Conservation (phyloP, 2,113 vertebrate species). For the Phainopepla nitens region DNA sequence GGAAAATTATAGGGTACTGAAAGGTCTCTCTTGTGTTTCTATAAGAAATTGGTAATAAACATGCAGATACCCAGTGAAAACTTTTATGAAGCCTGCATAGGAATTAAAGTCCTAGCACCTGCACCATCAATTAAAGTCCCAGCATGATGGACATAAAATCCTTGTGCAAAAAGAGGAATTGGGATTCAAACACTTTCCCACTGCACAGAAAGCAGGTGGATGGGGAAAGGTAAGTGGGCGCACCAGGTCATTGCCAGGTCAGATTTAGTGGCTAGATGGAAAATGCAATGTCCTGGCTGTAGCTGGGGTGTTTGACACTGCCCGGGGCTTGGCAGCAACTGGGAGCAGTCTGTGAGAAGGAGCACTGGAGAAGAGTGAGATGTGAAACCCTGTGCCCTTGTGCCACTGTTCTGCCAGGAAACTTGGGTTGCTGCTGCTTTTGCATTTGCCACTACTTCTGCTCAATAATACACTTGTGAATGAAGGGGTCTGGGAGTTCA, state of each 20-base stretch:
- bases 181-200: neutral
- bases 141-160: neutral
- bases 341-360: neutral
- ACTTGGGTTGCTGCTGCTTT: neutral
- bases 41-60: neutral
- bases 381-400: accelerated
- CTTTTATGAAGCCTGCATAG: neutral
- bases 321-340: accelerated
- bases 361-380: neutral
- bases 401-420: accelerated
- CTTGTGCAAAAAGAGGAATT: neutral
- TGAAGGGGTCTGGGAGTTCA: neutral
- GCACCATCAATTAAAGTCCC: neutral
- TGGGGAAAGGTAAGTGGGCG: neutral
- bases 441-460: neutral
- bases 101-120: neutral
- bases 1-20: neutral
- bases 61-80: neutral
- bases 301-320: neutral
- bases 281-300: neutral
- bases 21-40: neutral
- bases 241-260: neutral
- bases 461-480: neutral
- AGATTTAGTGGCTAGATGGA: neutral
- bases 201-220: neutral